These are phyloP conservation scores for Trichonephila clavata DNA, from an alignment of 1,140 invertebrate genomes.

Conservation along the genomic window DNA sequence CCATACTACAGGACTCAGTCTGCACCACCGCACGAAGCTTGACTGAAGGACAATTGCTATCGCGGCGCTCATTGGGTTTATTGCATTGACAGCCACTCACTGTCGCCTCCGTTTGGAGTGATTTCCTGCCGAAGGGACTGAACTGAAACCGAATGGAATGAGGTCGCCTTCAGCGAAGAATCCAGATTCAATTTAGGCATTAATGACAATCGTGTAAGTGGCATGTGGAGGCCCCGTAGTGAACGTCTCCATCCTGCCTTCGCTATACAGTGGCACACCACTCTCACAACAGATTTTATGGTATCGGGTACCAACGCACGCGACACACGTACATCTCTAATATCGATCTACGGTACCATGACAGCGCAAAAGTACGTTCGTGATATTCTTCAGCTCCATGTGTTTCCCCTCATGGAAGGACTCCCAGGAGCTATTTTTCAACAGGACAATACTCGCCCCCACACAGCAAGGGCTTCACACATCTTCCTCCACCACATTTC, in stretches of 20 bases:
- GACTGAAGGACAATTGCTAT: neutral
- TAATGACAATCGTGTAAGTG: neutral
- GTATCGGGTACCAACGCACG: neutral
- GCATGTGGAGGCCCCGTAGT: neutral
- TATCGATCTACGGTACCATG: neutral
- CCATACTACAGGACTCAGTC: neutral
- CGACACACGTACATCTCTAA: neutral
- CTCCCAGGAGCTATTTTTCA: neutral
- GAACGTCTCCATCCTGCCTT: neutral
- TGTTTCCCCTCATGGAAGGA: too few relatives aligned
- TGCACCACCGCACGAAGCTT: neutral
- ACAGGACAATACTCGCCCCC: neutral
- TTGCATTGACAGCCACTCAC: neutral
- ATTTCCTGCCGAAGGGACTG: too few relatives aligned
- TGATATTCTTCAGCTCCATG: neutral
- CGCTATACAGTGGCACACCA: neutral
- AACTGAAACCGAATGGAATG: neutral
- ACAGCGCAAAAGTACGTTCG: neutral
- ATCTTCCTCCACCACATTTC: neutral
- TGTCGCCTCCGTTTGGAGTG: too few relatives aligned
- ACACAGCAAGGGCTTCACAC: neutral
- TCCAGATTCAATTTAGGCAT: neutral
- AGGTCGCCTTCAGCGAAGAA: neutral
- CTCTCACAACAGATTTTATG: neutral
- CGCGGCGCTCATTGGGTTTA: neutral